Percentiles rank a stretch among this genome's conserved stretches.
These are phyloP conservation scores for Anomalospiza imberbis DNA, from an alignment of 2,797 vertebrate genomes.

Conservation along the genomic window DNA sequence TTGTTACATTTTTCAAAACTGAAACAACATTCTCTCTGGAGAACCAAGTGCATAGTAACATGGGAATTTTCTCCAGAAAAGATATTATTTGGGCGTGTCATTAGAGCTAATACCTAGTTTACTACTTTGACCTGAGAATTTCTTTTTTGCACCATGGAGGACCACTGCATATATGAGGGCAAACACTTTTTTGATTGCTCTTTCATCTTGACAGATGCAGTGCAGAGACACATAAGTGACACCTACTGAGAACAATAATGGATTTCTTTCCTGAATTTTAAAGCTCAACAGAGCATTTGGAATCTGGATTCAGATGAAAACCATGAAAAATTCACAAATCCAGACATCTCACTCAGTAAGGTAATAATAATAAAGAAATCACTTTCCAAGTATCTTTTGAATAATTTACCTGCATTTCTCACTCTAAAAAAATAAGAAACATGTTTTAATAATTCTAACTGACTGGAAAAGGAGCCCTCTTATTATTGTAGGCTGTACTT, in stretches of 20 bases:
- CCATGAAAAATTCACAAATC: conserved; percentile 39
- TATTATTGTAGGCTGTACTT: background rate
- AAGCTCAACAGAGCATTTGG: conserved; percentile 27
- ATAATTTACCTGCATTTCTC: background rate
- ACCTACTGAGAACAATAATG: conserved; percentile 54
- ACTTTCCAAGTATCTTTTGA: background rate
- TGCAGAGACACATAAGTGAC: conserved; percentile 19
- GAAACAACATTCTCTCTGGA: background rate
- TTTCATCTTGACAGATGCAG: conserved; percentile 45
- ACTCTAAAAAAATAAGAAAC: background rate
- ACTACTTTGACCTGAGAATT: background rate
- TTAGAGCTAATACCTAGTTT: background rate
- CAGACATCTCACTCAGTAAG: conserved; percentile 28
- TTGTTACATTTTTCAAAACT: background rate
- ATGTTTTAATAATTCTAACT: background rate
- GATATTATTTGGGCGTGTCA: background rate
- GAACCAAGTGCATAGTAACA: background rate
- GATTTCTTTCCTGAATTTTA: conserved; percentile 56
- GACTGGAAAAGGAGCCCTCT: background rate
- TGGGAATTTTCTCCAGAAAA: background rate
- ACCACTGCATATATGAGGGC: background rate
- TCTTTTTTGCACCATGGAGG: background rate
- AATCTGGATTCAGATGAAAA: conserved; percentile 56
- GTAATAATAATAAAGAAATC: background rate
- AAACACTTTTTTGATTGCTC: background rate